These are phyloP conservation scores for Standfussiana lucernea DNA, from an alignment of 2,888 invertebrate genomes.

Conservation along the genomic window DNA sequence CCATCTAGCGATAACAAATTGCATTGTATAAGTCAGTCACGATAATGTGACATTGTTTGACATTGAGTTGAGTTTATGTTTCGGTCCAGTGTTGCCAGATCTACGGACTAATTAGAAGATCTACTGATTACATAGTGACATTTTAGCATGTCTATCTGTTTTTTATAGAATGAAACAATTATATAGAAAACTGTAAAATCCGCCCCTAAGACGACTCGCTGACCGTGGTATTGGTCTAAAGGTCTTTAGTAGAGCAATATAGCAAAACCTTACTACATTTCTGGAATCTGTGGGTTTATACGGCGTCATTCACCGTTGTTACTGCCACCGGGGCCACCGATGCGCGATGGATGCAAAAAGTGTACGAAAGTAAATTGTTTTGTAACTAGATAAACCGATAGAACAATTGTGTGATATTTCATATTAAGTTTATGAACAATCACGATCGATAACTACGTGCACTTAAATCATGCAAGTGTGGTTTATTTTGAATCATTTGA, in stretches of 20 bases:
- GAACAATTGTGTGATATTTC: background rate
- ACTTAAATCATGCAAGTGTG: background rate
- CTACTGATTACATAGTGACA: background rate
- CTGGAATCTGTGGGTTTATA: background rate
- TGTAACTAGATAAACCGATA: no score
- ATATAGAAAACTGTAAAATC: no score
- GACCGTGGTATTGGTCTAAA: background rate
- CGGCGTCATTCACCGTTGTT: no score
- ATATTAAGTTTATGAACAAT: background rate
- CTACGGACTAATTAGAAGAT: background rate
- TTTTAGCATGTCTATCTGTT: background rate
- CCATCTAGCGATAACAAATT: slow-evolving; percentile 18
- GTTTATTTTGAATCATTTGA: background rate
- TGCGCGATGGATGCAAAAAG: no score
- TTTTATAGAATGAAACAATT: background rate
- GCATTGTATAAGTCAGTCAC: background rate
- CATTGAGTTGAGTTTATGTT: slow-evolving; percentile 36
- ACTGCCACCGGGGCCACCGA: no score
- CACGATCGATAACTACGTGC: background rate
- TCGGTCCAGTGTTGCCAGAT: background rate
- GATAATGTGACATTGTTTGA: slow-evolving; percentile 51
- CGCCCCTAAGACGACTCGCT: no score
- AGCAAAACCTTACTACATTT: background rate
- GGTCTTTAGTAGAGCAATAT: background rate
- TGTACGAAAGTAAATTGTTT: no score